phyloP scores from a whole-genome alignment of 2,113 vertebrate genomes.

The Ailurus styani region DNA sequence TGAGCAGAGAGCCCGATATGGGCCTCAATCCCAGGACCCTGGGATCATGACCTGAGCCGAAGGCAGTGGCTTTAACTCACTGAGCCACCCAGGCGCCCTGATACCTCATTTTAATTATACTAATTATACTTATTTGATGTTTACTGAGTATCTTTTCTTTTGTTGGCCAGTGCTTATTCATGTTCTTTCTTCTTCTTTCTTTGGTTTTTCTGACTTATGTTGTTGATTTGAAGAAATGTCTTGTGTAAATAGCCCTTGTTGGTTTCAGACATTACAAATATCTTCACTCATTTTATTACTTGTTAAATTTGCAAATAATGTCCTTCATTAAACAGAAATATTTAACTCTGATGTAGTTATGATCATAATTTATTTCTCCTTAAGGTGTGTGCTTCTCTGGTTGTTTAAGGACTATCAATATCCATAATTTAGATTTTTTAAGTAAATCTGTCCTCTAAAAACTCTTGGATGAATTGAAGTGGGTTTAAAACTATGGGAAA shows the following conservation, averaged over 20 bases:
- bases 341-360: background rate
- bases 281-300: background rate
- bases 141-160: background rate
- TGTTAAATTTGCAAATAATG: background rate
- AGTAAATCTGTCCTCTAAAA: background rate
- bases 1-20: too few species aligned
- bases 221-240: conserved; percentile 14
- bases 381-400: background rate
- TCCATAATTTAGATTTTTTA: background rate
- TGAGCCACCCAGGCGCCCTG: too few species aligned
- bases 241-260: background rate
- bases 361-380: background rate
- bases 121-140: background rate
- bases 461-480: background rate
- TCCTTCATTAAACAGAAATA: background rate
- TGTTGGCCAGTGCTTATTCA: background rate
- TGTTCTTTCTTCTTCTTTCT: background rate
- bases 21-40: too few species aligned
- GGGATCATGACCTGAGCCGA: too few species aligned
- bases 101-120: too few species aligned
- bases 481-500: background rate
- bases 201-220: background rate
- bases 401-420: background rate
- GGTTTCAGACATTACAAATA: background rate
- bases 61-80: too few species aligned